Base-by-base conservation (phyloP, 2,888 invertebrate species). In the Hypsopygia costalis region DNA sequence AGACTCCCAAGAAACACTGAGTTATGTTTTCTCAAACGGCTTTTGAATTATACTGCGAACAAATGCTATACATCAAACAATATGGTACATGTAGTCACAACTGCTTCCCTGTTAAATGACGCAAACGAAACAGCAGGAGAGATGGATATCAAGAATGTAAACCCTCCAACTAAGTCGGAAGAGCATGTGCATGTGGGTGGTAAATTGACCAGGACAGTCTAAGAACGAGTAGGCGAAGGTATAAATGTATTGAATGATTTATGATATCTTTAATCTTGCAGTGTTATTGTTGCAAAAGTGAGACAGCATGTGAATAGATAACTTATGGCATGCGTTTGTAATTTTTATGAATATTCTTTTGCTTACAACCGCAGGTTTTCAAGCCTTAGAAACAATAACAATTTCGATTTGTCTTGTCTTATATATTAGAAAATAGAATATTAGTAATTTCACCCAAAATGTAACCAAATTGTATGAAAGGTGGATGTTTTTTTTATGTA, bases 101-200 rank as follows among this genome's bases (percentile, higher is more conserved):
- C 22, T 8, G n/a, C 20, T 28, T 43, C 40, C 28, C 34, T 34
- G 38, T 27, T 16, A 40, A 27, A 8, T 35, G 32, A 20, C 22
- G 31, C 30, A 33, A 32, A 32, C 21, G n/a, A 9, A 33, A 21
- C 43, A 39, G 45, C 36, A 34, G 43, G 44, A 9, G 36, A 45
- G 49, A 49, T 51, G 28, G 34, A 44, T 43, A 51, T 51, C 50
- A 38, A 33, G 30, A 43, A 44, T 41, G 38, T 38, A 32, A 31
- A 46, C 40, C 44, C 10, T 31, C 31, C 11, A 31, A 11, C 11
- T 9, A 33, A 34, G 36, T 44, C 37, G 29, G 27, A 40, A 46
- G 46, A 41, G 52, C 40, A 41, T 40, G n/a, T n/a, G 36, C 43
- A 57, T 46, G 79, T 77, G 64, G 78, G 77, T 52, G 60, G 68